These are phyloP conservation scores for Helicoverpa zea DNA, from an alignment of 1,140 invertebrate genomes.

Conservation along the genomic window DNA sequence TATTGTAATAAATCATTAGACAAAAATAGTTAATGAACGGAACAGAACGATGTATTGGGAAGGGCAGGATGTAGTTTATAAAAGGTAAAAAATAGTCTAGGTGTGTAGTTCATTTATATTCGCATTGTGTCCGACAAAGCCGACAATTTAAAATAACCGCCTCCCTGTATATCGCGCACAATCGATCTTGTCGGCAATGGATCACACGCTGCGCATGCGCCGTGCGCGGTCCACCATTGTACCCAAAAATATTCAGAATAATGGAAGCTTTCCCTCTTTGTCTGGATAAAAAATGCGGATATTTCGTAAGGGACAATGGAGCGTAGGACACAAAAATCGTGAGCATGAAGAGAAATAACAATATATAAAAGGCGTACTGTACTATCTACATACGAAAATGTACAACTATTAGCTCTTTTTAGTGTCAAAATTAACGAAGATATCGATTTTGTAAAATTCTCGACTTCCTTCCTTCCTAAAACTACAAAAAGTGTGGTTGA, in stretches of 20 bases:
- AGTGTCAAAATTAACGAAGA: slow-evolving; percentile 12
- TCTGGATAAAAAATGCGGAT: slow-evolving; percentile 78
- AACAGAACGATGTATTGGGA: slow-evolving; percentile 55
- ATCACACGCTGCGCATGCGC: slow-evolving; percentile 82
- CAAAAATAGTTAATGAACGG: slow-evolving; percentile 56
- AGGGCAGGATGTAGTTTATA: slow-evolving; percentile 72
- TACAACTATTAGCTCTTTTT: background rate
- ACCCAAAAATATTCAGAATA: slow-evolving; percentile 77
- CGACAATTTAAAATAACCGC: slow-evolving; percentile 75
- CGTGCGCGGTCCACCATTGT: slow-evolving; percentile 71
- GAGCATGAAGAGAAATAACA: slow-evolving; percentile 58
- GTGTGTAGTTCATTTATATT: slow-evolving; percentile 68
- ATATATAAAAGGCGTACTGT: slow-evolving; percentile 1
- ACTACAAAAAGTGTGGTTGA: slow-evolving; percentile 71
- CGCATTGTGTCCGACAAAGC: slow-evolving; percentile 72
- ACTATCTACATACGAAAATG: background rate
- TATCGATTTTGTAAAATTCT: slow-evolving; percentile 57
- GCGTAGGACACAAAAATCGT: slow-evolving; percentile 71
- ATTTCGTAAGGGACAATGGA: slow-evolving; percentile 77
- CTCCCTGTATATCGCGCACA: slow-evolving; percentile 75
- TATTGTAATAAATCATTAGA: slow-evolving; percentile 48
- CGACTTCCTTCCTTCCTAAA: slow-evolving; percentile 76
- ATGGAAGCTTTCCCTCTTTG: slow-evolving; percentile 78
- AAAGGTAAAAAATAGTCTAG: slow-evolving; percentile 63
- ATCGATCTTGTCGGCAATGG: slow-evolving; percentile 67